phyloP scores from a whole-genome alignment of 2,797 vertebrate genomes.

The Falco biarmicus region DNA sequence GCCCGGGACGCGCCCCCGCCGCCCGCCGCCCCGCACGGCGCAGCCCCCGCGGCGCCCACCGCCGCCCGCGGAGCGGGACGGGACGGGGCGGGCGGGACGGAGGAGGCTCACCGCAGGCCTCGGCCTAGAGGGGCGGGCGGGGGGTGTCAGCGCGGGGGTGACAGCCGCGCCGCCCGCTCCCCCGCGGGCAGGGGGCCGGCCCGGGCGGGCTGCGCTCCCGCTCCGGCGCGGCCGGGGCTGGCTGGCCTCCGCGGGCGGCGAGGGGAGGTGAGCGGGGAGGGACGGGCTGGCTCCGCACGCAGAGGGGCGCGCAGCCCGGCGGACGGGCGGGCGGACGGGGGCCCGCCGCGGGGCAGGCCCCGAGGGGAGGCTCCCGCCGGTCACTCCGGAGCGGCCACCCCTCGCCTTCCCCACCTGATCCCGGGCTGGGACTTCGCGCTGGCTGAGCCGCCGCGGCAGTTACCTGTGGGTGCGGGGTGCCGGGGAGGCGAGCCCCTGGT shows the following conservation, averaged over 20 bases:
- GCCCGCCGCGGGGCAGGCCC: constrained; percentile 19
- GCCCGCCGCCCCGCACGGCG: not conserved
- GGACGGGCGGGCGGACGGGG: not conserved
- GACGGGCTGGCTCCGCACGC: not conserved
- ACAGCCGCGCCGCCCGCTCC: not conserved
- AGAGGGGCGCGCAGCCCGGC: not conserved
- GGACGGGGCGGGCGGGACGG: not conserved
- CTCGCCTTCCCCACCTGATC: not conserved
- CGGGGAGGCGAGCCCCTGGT: constrained; percentile 22
- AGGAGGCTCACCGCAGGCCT: not conserved
- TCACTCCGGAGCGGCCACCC: not conserved
- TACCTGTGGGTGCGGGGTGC: constrained; percentile 9
- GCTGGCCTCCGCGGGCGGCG: not conserved
- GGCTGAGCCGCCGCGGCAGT: constrained; percentile 4
- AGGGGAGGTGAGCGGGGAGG: constrained; percentile 8
- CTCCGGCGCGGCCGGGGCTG: not conserved
- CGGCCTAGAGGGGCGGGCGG: not conserved
- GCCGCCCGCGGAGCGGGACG: no score
- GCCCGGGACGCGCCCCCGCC: not conserved
- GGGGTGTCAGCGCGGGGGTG: not conserved
- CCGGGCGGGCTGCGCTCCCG: not conserved
- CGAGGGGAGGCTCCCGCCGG: not conserved
- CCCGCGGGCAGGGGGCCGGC: not conserved
- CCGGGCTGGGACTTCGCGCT: constrained; percentile 35
- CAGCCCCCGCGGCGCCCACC: no score